phyloP scores from a whole-genome alignment of 1,140 invertebrate genomes.

The Nymphalis io region DNA sequence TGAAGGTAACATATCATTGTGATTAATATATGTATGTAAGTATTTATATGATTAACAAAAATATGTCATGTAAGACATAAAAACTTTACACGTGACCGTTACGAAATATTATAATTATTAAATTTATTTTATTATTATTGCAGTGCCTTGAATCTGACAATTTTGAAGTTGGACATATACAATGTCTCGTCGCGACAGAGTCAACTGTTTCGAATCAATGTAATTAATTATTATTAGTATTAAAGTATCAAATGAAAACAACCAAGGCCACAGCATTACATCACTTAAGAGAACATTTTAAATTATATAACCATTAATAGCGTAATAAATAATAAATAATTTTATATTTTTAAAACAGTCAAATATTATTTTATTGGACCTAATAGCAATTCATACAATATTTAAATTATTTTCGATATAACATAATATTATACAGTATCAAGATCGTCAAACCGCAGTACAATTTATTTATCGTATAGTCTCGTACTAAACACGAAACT shows the following conservation, averaged over 20 bases:
- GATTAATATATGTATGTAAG: too few relatives aligned
- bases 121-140: not conserved
- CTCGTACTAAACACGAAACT: not conserved
- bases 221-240: not conserved
- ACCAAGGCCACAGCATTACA: not conserved
- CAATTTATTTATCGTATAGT: not conserved
- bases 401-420: too few relatives aligned
- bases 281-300: too few relatives aligned
- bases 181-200: not conserved
- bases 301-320: too few relatives aligned
- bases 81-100: too few relatives aligned
- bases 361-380: not conserved
- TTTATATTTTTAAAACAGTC: too few relatives aligned
- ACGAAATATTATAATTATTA: too few relatives aligned
- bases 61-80: too few relatives aligned
- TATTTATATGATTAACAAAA: too few relatives aligned
- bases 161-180: not conserved
- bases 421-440: not conserved
- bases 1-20: too few relatives aligned
- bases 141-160: not conserved
- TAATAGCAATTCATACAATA: not conserved
- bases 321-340: too few relatives aligned
- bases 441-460: not conserved
- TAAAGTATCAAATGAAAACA: not conserved
- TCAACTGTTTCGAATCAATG: not conserved